A percentile compares a stretch with the other conserved stretches of the same genome.
Evolutionary conservation across 2,797 vertebrate species (phyloP).

Genomic region (Lophotriccus pileatus): DNA sequence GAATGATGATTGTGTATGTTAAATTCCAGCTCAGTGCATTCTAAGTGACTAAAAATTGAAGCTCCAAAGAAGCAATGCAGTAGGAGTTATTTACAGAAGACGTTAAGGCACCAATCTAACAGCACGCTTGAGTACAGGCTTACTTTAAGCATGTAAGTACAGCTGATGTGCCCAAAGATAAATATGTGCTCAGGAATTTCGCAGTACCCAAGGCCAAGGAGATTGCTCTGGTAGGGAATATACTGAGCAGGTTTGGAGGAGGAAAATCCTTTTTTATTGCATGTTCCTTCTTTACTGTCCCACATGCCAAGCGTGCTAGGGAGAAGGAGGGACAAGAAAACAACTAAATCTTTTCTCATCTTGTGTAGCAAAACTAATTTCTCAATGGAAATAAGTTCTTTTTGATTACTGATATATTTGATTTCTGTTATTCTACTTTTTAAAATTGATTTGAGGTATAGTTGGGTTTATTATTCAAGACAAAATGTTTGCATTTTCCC

Average conservation of each 20-base stretch:
- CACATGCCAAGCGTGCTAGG: neutral
- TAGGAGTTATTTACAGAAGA: slow-evolving; percentile 23
- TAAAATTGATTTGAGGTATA: neutral
- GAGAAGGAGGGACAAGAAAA: neutral
- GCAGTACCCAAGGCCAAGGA: neutral
- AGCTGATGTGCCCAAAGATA: slow-evolving; percentile 25
- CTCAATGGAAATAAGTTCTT: neutral
- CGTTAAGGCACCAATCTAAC: neutral
- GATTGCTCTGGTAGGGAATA: neutral
- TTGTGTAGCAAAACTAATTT: neutral
- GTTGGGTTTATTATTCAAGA: neutral
- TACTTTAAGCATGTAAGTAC: neutral
- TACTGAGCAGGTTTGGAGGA: neutral
- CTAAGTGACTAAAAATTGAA: neutral
- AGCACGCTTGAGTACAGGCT: neutral
- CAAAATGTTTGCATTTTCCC: neutral
- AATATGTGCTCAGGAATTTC: neutral
- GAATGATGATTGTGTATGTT: neutral
- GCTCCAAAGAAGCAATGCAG: neutral
- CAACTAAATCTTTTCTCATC: neutral
- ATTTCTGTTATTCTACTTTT: neutral
- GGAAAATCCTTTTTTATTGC: slow-evolving; percentile 12
- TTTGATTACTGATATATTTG: neutral
- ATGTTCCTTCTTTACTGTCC: neutral
- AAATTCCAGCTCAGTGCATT: neutral